Conservation (phyloP, 2,888 invertebrate species). For the Congeria kusceri region DNA sequence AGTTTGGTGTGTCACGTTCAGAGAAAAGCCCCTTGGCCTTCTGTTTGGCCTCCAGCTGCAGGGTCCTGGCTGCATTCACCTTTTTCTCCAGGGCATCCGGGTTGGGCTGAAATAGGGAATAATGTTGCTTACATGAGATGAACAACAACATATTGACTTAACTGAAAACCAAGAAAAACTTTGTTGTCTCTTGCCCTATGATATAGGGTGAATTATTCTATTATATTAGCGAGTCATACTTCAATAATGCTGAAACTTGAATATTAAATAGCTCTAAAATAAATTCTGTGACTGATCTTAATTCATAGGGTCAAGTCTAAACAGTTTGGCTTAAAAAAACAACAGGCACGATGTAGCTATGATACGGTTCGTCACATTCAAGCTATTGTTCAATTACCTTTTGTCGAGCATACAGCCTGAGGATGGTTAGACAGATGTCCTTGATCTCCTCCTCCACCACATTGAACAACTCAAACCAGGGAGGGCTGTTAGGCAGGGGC, state of each 20-base stretch:
- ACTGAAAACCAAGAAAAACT: not conserved
- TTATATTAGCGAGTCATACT: too few relatives aligned
- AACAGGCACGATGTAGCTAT: too few relatives aligned
- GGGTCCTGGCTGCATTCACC: slow-evolving; percentile 90
- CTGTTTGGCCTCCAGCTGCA: slow-evolving; percentile 89
- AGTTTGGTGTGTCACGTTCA: slow-evolving; percentile 80
- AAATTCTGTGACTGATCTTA: too few relatives aligned
- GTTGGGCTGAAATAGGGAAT: slow-evolving; percentile 87
- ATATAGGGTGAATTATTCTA: too few relatives aligned
- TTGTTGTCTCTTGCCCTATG: too few relatives aligned
- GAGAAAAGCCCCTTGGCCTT: slow-evolving; percentile 80
- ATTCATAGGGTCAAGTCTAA: too few relatives aligned
- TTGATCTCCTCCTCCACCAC: slow-evolving; percentile 93
- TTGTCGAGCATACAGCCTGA: slow-evolving; percentile 93
- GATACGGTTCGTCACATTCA: too few relatives aligned
- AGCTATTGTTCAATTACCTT: too few relatives aligned
- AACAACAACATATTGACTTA: not conserved
- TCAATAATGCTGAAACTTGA: too few relatives aligned
- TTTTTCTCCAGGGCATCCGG: slow-evolving; percentile 91
- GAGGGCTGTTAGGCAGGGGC: slow-evolving; percentile 93
- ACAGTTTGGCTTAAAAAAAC: too few relatives aligned
- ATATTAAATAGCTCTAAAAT: too few relatives aligned
- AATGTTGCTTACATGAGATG: not conserved
- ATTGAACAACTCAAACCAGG: slow-evolving; percentile 95
- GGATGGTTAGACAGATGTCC: slow-evolving; percentile 93